Base-by-base conservation (phyloP, 2,113 vertebrate genomes). In the Hypomesus transpacificus region DNA sequence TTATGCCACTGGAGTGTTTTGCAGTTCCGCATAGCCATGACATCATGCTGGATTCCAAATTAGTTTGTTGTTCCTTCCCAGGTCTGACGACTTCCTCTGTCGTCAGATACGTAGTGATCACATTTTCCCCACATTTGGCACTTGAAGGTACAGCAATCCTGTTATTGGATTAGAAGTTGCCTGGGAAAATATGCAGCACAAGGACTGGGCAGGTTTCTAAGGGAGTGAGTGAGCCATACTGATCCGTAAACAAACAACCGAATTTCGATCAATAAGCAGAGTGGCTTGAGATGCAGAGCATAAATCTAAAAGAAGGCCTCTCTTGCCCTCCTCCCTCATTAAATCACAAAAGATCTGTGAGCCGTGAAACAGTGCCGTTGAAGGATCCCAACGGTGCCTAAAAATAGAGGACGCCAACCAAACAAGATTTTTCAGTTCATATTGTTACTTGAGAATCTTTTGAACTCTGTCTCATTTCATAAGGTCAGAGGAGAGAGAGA, bases 341-440 rank as follows among this genome's bases (percentile, higher is more conserved):
- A 92, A 91, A 91, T 91, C 87, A 91, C 92, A 86, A 89, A 91
- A 85, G 83, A 82, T 89, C 87, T 71, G 73, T 85, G 84, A 89
- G 84, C 85, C 78, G 70, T 90, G 87, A 91, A 90, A 88, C 87
- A 80, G 81, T 75, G 78, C 81, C 34, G n/a, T 76, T 51, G 60
- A 83, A 80, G 85, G 81, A 84, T 86, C 80, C 77, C 80, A 70
- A 65, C 57, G 66, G 82, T 56, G 68, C 71, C 90, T 91, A 91
- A 92, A 91, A 90, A 91, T 91, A 91, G 86, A 71, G 63, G 54
- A 50, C 67, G 71, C 75, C 78, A 83, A 89, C 86, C 89, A 87
- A 87, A 81, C 75, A 81, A 60, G 58, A 77, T 69, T 56, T 75
- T 76, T 57, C 65, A 67, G 53, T 84, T 66, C 80, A 73, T 77